Percentiles rank a stretch among this genome's conserved stretches.
Conservation (phyloP, 2,888 invertebrate genomes). For the Fragum whitleyi region DNA sequence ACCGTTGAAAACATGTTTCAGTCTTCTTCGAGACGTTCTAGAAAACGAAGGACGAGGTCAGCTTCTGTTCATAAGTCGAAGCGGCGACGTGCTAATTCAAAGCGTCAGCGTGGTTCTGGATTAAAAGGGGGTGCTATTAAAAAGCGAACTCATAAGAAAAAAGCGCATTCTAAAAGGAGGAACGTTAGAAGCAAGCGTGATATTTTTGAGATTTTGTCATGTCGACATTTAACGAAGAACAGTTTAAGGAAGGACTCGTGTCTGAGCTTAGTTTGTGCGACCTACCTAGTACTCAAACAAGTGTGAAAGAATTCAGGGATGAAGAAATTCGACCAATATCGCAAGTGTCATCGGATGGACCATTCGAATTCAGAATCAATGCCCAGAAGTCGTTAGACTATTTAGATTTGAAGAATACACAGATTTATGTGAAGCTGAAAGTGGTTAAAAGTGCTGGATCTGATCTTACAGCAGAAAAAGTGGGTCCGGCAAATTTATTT, state of each 20-base stretch:
- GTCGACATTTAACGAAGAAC: conserved; percentile 51
- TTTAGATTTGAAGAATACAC: conserved; percentile 40
- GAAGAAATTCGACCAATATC: conserved; percentile 28
- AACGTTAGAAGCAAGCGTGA: conserved; percentile 6
- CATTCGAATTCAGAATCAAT: conserved; percentile 55
- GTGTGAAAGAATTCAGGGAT: not conserved
- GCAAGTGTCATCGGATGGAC: conserved; percentile 32
- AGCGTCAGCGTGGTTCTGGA: conserved; percentile 22
- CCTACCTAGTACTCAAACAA: conserved; percentile 24
- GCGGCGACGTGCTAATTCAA: conserved; percentile 16
- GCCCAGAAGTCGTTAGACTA: conserved; percentile 49
- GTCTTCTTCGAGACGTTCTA: conserved; percentile 21
- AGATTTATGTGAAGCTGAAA: conserved; percentile 14
- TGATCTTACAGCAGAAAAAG: conserved; percentile 26
- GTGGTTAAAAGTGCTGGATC: conserved; percentile 14
- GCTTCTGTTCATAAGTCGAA: conserved; percentile 4
- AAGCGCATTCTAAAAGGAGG: not conserved
- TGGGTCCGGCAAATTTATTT: conserved; percentile 48
- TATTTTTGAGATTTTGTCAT: conserved; percentile 44
- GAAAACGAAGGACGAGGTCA: conserved; percentile 19
- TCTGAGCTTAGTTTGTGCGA: conserved; percentile 30
- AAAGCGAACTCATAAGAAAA: conserved; percentile 2
- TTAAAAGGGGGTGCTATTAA: not conserved
- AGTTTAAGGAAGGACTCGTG: conserved; percentile 55
- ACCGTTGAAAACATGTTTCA: conserved; percentile 31